Evolutionary conservation across 1,140 invertebrate genomes (phyloP).

Genomic region (Eciton burchellii): DNA sequence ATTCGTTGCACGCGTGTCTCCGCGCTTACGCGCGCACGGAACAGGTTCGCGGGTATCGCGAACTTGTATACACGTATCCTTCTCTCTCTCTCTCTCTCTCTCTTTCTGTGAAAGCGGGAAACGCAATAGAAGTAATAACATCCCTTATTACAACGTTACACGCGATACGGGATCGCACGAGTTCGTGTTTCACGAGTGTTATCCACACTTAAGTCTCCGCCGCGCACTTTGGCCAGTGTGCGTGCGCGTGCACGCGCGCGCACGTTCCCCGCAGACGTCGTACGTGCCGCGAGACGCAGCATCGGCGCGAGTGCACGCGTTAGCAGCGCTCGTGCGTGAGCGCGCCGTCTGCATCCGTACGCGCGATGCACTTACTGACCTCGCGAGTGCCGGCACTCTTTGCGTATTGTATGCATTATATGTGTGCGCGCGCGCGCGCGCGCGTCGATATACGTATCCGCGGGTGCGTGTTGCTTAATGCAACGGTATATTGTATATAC

Average conservation of each 20-base stretch:
- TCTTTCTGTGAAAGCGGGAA: slow-evolving; percentile 68
- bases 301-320: slow-evolving; percentile 14
- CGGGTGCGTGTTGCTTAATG: slow-evolving; percentile 36
- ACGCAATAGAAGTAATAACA: slow-evolving; percentile 76
- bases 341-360: not conserved
- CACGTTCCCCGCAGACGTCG: not conserved
- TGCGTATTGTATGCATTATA: slow-evolving; percentile 3
- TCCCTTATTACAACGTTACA: slow-evolving; percentile 76
- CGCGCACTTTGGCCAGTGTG: slow-evolving; percentile 13
- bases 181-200: slow-evolving; percentile 73
- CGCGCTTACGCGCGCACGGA: slow-evolving; percentile 11
- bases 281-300: slow-evolving; percentile 22
- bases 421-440: too few species aligned
- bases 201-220: slow-evolving; percentile 62
- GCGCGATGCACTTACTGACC: slow-evolving; percentile 31
- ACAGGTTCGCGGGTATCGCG: slow-evolving; percentile 36
- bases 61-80: too few species aligned
- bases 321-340: not conserved
- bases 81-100: slow-evolving; percentile 61
- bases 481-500: slow-evolving; percentile 42
- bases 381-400: slow-evolving; percentile 2
- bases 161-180: slow-evolving; percentile 73
- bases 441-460: not conserved
- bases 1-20: slow-evolving; percentile 41
- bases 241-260: not conserved